Base-by-base conservation (phyloP, 2,888 invertebrate species). In the Drosophila birchii region DNA sequence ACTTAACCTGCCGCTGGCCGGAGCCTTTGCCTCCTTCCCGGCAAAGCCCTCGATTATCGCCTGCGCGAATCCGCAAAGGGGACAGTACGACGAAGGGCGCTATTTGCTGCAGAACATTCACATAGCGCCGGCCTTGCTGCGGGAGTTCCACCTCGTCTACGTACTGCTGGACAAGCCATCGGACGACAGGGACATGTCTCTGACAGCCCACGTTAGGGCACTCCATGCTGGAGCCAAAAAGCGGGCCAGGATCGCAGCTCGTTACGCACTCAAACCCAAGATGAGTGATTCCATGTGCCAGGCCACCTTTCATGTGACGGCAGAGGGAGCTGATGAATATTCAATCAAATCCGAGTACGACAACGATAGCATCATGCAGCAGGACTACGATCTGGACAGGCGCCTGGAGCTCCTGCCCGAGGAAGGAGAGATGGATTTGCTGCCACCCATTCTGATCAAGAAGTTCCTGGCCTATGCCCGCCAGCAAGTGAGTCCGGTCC, bases 401-500 rank as follows among this genome's bases (percentile, higher is more conserved):
- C 79, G 81, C 0, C 69, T 91, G n/a, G 83, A 83, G 23, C 55
- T 86, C 23, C 32, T 43, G 0, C 12, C 68, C 5, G 94, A 94
- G 5, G 96, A 96, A 88, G 92, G 93, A 0, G 93, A 93, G 0
- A 91, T 96, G 38, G 96, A 97, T 90, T 93, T 95, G 5, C 93
- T 99, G 66, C 97, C 98, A 0, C 94, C 95, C 56, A 94, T 94
- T 58, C 92, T 97, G 53, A 94, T 99, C 6, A 95, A 97, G 72
- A 98, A 98, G 93, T 99, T 98, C 90, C 96, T 99, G 58, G 96
- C 96, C 0, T 99, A 98, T 92, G 97, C 98, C 0, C 95, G 96
- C 73, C 95, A 97, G 91, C 97, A 97, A 92, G 96, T 98, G 0
- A 95, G 96, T 78, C 98, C 98, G 0, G 94, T 94, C 85, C 93